Evolutionary conservation across 1,140 invertebrate species (phyloP).

Genomic region (Drosophila teissieri): DNA sequence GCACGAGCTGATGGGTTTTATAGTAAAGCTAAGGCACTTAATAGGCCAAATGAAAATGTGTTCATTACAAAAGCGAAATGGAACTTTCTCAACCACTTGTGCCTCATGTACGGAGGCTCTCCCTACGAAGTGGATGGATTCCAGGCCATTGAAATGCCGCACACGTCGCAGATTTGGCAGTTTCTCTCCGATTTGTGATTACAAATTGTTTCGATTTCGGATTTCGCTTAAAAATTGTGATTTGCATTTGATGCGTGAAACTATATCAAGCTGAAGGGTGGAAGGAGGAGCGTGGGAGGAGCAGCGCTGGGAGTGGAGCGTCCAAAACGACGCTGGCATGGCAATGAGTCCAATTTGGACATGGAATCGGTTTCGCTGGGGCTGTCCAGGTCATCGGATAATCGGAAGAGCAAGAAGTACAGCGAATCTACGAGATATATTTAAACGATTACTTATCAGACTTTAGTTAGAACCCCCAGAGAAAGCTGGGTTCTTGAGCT

Average conservation of each 20-base stretch:
- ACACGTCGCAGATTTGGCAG: constrained; percentile 25
- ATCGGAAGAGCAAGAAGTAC: no score
- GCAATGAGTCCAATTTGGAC: constrained; percentile 23
- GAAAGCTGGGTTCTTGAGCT: no score
- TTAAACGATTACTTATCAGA: no score
- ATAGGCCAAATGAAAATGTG: neutral
- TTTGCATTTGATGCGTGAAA: constrained; percentile 49
- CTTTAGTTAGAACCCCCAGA: no score
- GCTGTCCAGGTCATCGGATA: no score
- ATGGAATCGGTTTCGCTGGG: no score
- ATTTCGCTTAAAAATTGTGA: constrained; percentile 47
- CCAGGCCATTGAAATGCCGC: constrained; percentile 22
- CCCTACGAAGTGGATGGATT: constrained; percentile 14
- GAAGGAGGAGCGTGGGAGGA: neutral
- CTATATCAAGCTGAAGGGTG: constrained; percentile 25
- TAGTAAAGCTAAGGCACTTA: neutral
- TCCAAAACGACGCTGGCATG: constrained; percentile 43
- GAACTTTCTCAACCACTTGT: constrained; percentile 26
- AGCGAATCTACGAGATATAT: no score
- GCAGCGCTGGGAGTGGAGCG: constrained; percentile 7
- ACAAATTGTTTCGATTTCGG: constrained; percentile 28
- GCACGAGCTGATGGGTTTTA: neutral
- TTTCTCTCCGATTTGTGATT: constrained; percentile 44
- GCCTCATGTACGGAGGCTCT: no score
- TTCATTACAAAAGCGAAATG: constrained; percentile 11